Conservation (phyloP, 2,888 invertebrate genomes). For the Neocrepidodera transversa region DNA sequence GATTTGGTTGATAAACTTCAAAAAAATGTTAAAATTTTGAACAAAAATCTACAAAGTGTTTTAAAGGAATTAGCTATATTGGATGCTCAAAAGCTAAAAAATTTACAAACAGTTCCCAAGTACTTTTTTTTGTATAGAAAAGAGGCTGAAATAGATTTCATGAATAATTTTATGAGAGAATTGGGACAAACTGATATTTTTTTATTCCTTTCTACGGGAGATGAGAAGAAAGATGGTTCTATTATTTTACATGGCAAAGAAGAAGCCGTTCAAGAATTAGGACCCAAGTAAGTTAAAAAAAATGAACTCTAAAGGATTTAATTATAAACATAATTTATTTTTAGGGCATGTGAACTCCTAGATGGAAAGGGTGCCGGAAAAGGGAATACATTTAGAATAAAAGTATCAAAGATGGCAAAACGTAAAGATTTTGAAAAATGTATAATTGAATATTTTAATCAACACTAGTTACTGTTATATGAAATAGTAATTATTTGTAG, state of each 20-base stretch:
- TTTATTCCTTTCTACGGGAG: slow-evolving; percentile 74
- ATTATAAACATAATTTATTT: slow-evolving; percentile 49
- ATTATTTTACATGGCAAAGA: slow-evolving; percentile 66
- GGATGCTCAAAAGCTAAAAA: slow-evolving; percentile 71
- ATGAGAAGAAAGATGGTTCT: slow-evolving; percentile 69
- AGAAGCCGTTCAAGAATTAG: slow-evolving; percentile 64
- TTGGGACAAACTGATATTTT: slow-evolving; percentile 66
- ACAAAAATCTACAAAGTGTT: slow-evolving; percentile 71
- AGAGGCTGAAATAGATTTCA: slow-evolving; percentile 81
- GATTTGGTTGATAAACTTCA: slow-evolving; percentile 78
- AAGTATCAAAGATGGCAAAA: slow-evolving; percentile 72
- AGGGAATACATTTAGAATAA: slow-evolving; percentile 77
- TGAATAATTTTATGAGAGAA: slow-evolving; percentile 72
- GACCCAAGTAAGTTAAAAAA: slow-evolving; percentile 65
- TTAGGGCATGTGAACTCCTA: slow-evolving; percentile 70
- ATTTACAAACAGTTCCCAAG: slow-evolving; percentile 61
- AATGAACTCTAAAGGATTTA: not conserved
- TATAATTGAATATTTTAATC: slow-evolving; percentile 66
- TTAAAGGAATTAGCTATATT: slow-evolving; percentile 73
- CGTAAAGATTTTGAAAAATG: slow-evolving; percentile 69
- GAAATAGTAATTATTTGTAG: no score
- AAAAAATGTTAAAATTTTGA: slow-evolving; percentile 69
- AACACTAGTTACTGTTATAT: not conserved
- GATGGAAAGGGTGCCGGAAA: slow-evolving; percentile 81
- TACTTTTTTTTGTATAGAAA: slow-evolving; percentile 70